Base-by-base conservation (phyloP, 2,113 vertebrate genomes). In the Phrynosoma platyrhinos region DNA sequence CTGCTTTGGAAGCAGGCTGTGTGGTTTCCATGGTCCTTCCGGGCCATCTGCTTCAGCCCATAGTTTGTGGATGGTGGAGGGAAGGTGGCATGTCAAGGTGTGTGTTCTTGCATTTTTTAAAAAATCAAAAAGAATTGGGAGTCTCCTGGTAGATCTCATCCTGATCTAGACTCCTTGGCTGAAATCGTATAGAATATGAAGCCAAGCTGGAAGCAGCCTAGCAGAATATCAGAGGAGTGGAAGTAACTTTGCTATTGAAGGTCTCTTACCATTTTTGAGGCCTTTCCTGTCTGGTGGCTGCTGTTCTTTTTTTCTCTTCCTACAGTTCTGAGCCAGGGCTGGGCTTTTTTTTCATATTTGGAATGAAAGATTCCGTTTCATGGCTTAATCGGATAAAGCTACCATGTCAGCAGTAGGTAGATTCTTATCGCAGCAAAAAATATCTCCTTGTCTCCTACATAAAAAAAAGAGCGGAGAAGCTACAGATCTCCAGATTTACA, bases 401-500 rank as follows among this genome's bases (percentile, higher is more conserved):
- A 66, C 58, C 20, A 18, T 80, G 0, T 47, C n/a, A 4, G 30
- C 21, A 52, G 68, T 30, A 18, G 85, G 47, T 74, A 53, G 52
- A 62, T 87, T 76, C 79, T 27, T 53, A 53, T 64, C 69, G 3
- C 12, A 85, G 52, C 52, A 79, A 90, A 1, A 27, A 36, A 75
- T 82, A 47, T 47, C 2, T 32, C 1, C 9, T 66, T 36, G 62
- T 80, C 79, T 25, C 21, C 84, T 83, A 85, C 21, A 0, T 85
- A 32, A 85, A 10, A 66, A 27, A 58, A 20, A 2, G 52, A 83
- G 74, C 14, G 55, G 40, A 86, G 85, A 21, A 78, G 40, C 13
- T 6, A 36, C 0, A 0, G 79, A 3, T 10, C 52, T 12, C 36
- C 1, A 18, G 85, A 12, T 14, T 72, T 82, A 3, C 40, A 52